A percentile compares a stretch with the other conserved stretches of the same genome.
Evolutionary conservation across 2,888 invertebrate species (phyloP).

Genomic region (Dicyrtomina minuta): DNA sequence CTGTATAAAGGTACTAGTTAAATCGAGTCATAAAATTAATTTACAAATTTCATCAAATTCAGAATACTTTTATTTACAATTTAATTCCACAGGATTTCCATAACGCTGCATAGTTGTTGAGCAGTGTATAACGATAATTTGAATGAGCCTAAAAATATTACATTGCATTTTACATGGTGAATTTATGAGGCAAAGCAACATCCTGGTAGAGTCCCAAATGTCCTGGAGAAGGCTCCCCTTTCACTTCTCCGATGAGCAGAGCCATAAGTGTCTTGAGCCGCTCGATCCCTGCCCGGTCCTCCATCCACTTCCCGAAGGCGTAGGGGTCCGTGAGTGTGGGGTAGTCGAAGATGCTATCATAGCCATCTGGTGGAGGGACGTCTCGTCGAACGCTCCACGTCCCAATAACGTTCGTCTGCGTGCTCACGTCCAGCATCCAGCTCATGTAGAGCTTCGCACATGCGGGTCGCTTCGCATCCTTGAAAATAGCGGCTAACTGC

Average conservation of each 20-base stretch:
- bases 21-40: no score
- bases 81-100: no score
- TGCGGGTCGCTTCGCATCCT: constrained; percentile 17
- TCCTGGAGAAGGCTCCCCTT: constrained; percentile 23
- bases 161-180: no score
- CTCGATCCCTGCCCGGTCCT: constrained; percentile 26
- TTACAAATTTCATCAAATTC: no score
- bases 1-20: no score
- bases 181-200: constrained; percentile 13
- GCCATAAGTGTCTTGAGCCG: constrained; percentile 19
- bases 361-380: constrained; percentile 16
- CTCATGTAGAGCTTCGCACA: constrained; percentile 38
- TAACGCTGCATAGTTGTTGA: no score
- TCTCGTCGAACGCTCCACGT: constrained; percentile 32
- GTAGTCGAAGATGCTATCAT: constrained; percentile 25
- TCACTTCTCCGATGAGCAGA: constrained; percentile 31
- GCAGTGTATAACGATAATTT: no score
- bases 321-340: constrained; percentile 21
- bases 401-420: not conserved
- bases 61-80: no score
- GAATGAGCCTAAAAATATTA: no score
- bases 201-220: constrained; percentile 18
- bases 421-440: constrained; percentile 30
- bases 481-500: constrained; percentile 37
- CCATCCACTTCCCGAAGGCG: constrained; percentile 33